A percentile compares a stretch with the other conserved stretches of the same genome.
phyloP scores from a whole-genome alignment of 1,140 invertebrate species.

The Myzus persicae region DNA sequence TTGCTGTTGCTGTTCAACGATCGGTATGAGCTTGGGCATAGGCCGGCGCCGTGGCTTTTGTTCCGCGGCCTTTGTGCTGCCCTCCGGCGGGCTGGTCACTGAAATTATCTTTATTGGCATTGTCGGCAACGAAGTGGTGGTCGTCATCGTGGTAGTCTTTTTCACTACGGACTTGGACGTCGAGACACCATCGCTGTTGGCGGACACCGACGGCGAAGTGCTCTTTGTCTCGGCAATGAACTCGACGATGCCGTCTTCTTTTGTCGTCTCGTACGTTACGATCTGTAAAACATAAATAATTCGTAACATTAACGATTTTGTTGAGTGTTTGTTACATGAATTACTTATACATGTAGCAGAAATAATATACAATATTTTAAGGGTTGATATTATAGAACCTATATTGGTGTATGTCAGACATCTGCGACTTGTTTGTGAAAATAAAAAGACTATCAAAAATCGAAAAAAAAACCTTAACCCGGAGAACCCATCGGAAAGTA shows the following conservation, averaged over 20 bases:
- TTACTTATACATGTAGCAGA: neutral
- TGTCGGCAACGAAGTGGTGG: neutral
- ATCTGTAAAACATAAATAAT: constrained; percentile 11
- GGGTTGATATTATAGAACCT: neutral
- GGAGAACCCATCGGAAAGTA: too few relatives aligned
- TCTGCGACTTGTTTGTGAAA: too few relatives aligned
- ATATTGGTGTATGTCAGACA: too few relatives aligned
- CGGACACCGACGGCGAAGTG: neutral
- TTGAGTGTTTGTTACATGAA: neutral
- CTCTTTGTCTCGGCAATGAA: constrained; percentile 46
- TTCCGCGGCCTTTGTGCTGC: constrained; percentile 60
- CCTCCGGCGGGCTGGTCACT: neutral
- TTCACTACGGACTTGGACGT: neutral
- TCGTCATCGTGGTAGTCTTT: neutral
- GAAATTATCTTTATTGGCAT: neutral
- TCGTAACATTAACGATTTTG: neutral
- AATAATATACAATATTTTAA: neutral
- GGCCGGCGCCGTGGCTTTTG: constrained; percentile 72
- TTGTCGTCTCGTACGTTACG: constrained; percentile 61
- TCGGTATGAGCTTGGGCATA: constrained; percentile 76
- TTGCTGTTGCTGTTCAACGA: constrained; percentile 63
- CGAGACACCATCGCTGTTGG: neutral
- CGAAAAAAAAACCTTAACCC: too few relatives aligned
- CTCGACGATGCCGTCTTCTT: constrained; percentile 60
- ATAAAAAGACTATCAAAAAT: too few relatives aligned